Base-by-base conservation (phyloP, 2,797 vertebrate species). In the Florisuga fusca region DNA sequence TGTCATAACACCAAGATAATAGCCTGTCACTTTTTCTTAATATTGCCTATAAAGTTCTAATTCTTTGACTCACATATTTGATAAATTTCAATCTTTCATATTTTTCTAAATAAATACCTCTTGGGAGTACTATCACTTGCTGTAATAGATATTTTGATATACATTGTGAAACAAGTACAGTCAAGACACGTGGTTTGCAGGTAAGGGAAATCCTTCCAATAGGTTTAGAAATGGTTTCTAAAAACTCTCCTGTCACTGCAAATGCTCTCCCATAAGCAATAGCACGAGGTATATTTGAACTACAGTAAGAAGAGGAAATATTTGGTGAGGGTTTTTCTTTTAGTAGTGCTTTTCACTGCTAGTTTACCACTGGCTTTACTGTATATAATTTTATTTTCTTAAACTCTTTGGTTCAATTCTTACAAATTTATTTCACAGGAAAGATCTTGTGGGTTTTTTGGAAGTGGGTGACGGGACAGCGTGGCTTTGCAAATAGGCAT, bases 121-220 rank as follows among this genome's bases (percentile, higher is more conserved):
- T 68, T 62, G 22, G 20, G 25, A 89, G 34, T 69, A 69, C 17
- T 76, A 20, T 67, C 9, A 45, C 59, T 86, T 85, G 16, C 45
- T 90, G 2, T 84, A 75, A 64, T 75, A 84, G 71, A 51, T 88
- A 14, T 58, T 91, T 82, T 89, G 51, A 38, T 81, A 69, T 23
- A 31, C n/a, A 5, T 58, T 97, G 36, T 55, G 27, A 67, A 86
- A 74, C 34, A 46, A 77, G 58, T 41, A 48, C 55, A 84, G 48
- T 84, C 71, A 93, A 89, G 36, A 27, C 58, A 68, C 20, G 17
- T 79, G 21, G 36, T 92, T 58, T 90, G 48, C 26, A 82, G 51
- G 92, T 93, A 86, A 84, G 20, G 94, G 51, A 94, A 94, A 91
- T 91, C 15, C 55, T 90, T 96, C 90, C 55, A 82, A 57, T 33